phyloP scores from a whole-genome alignment of 2,113 vertebrate species.

The Solea senegalensis region DNA sequence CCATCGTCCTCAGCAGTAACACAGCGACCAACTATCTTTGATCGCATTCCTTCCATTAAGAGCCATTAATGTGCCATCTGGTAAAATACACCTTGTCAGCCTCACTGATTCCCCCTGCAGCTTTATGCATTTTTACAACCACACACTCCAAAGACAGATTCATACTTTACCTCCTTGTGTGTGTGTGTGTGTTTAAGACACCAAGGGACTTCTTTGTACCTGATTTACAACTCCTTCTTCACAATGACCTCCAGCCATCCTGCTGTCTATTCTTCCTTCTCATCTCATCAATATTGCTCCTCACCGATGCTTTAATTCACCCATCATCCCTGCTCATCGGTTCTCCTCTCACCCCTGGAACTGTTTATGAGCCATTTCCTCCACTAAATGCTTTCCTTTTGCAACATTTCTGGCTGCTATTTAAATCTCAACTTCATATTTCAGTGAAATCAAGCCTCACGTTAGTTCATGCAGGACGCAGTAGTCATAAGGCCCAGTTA shows the following conservation, averaged over 20 bases:
- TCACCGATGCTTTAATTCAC: conserved; percentile 13
- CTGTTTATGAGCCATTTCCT: conserved; percentile 5
- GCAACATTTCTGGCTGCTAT: no score
- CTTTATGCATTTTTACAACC: conserved; percentile 20
- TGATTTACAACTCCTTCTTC: conserved; percentile 52
- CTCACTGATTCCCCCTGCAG: conserved; percentile 21
- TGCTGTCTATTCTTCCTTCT: conserved; percentile 18
- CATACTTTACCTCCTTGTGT: background rate
- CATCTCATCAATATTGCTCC: conserved; percentile 13
- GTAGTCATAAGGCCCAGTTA: no score
- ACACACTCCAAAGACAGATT: conserved; percentile 12
- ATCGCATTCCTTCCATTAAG: conserved; percentile 50
- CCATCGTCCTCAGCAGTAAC: conserved; percentile 5
- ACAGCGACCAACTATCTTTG: conserved; percentile 23
- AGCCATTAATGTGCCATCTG: conserved; percentile 57
- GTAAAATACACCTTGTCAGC: conserved; percentile 49
- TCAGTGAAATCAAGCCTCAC: no score
- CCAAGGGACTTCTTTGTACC: conserved; percentile 25
- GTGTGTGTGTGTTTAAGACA: conserved; percentile 21
- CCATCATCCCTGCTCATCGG: conserved; percentile 28
- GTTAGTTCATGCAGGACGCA: no score
- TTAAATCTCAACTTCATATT: no score
- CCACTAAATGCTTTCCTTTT: background rate
- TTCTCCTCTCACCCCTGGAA: background rate
- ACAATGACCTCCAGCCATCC: conserved; percentile 25